Percentiles rank a stretch among this genome's conserved stretches.
These are phyloP conservation scores for Bathynomus jamesi DNA, from an alignment of 1,140 invertebrate genomes.

Conservation along the genomic window DNA sequence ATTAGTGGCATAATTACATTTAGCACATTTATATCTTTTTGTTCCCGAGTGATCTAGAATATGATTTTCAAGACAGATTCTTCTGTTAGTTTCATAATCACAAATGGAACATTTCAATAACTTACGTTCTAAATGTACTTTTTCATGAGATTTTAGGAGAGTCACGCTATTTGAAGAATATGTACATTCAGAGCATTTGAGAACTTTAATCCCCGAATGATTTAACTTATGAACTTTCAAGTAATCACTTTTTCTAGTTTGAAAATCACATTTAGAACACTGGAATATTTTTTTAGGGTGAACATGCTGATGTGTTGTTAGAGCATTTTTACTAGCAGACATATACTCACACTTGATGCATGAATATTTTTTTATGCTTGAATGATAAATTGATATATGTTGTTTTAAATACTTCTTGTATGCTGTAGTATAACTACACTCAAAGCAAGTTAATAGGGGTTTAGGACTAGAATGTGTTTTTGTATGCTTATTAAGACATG, in stretches of 20 bases:
- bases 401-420: background rate
- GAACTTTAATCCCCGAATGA: background rate
- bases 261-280: background rate
- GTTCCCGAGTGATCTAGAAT: background rate
- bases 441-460: background rate
- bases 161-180: background rate
- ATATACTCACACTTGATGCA: background rate
- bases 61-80: background rate
- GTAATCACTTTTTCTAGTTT: background rate
- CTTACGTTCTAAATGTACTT: background rate
- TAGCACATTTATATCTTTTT: background rate
- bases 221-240: background rate
- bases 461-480: background rate
- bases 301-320: background rate
- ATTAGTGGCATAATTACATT: background rate
- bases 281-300: background rate
- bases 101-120: background rate
- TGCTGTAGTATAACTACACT: background rate
- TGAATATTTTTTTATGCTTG: background rate
- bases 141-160: background rate
- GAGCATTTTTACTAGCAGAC: background rate
- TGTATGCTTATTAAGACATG: background rate
- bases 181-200: background rate
- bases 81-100: background rate
- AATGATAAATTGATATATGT: background rate